A percentile compares a stretch with the other conserved stretches of the same genome.
These are phyloP conservation scores for Geotria australis DNA, from an alignment of 2,797 vertebrate genomes.

Conservation along the genomic window DNA sequence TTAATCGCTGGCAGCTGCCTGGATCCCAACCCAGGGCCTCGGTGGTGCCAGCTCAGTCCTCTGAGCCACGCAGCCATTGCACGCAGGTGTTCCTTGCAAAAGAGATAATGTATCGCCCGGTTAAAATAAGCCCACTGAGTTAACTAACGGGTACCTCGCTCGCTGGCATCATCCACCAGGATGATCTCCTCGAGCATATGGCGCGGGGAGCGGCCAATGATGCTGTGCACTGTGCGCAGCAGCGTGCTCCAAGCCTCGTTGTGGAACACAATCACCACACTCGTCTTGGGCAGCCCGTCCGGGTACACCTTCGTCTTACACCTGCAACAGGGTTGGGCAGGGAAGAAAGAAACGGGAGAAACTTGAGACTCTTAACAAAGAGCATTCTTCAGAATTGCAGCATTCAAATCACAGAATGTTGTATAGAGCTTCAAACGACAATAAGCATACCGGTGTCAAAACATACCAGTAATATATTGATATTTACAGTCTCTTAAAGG, in stretches of 20 bases:
- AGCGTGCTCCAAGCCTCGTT: constrained; percentile 94
- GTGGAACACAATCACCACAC: constrained; percentile 91
- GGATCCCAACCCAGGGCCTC: no score
- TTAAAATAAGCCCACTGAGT: no score
- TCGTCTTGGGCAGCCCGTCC: constrained; percentile 71
- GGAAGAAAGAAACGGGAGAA: background rate
- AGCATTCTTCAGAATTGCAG: background rate
- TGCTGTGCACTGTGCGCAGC: constrained; percentile 70
- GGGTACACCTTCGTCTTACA: constrained; percentile 90
- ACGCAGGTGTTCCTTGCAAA: no score
- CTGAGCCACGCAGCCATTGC: no score
- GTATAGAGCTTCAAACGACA: no score
- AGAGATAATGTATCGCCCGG: no score
- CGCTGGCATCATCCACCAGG: constrained; percentile 82
- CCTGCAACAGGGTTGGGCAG: constrained; percentile 9
- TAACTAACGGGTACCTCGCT: constrained; percentile 32
- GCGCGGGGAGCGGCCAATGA: constrained; percentile 67
- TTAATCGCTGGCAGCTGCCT: no score
- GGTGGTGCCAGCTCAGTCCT: no score
- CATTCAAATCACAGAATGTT: no score
- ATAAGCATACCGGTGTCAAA: no score
- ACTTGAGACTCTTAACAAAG: background rate
- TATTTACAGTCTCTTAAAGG: no score
- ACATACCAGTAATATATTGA: no score
- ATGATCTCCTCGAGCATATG: constrained; percentile 73